Base-by-base conservation (phyloP, 1,140 invertebrate species). In the Cyclargus thomasi region DNA sequence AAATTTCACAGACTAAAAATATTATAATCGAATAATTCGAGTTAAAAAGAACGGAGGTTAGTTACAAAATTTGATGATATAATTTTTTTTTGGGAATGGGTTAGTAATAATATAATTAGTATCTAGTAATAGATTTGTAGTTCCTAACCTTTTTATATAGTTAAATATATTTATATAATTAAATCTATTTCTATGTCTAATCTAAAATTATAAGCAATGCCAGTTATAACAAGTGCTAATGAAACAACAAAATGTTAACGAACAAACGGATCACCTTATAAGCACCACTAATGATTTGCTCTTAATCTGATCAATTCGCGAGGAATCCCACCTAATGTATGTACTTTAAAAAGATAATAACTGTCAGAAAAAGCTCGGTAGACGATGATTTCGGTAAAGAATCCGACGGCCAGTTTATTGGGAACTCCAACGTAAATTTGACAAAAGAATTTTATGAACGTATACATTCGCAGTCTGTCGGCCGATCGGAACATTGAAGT, bases 381-480 rank as follows among this genome's bases (percentile, higher is more conserved):
- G 80, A 79, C 77, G 79, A 79, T 85, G 80, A 82, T 86, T 88
- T 86, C 86, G 77, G 72, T 75, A 86, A 88, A 86, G 86, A 88
- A 88, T 87, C 76, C 79, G 64, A 67, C 62, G 79, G 47, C 81
- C 83, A 80, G 68, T 80, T 80, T 81, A 81, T 81, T 78, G 76
- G 80, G 79, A 85, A 78, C 78, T 69, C 72, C 78, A 78, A 73
- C 79, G 84, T 83, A 88, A 86, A 87, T 88, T 86, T 88, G 86
- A 88, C 85, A 88, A 83, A 86, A 84, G 83, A 80, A 88, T 89
- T 86, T 89, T 83, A 86, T 82, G 82, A 89, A 87, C 83, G 86
- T 84, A 87, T 85, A 87, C 83, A 85, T 82, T 85, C 84, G 75
- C 69, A 73, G 59, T 53, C 72, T 75, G 73, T 78, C 78, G 74